Percentiles rank a stretch among this genome's conserved stretches.
phyloP scores from a whole-genome alignment of 1,140 invertebrate genomes.

The Euwallacea similis region DNA sequence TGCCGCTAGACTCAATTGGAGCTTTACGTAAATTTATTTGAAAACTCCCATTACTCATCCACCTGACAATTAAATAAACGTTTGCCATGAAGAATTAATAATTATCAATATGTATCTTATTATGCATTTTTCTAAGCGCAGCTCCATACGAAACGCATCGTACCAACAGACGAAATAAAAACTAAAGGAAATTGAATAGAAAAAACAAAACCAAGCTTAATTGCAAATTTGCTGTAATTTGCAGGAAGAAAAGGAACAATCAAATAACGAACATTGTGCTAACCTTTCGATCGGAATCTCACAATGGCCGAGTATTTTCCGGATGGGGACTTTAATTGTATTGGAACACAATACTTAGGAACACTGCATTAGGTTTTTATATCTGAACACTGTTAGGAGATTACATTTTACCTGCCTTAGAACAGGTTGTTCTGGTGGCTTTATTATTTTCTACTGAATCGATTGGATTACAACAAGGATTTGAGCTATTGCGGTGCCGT shows the following conservation, averaged over 20 bases:
- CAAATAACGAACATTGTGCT: conserved; percentile 15
- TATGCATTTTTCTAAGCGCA: too few species aligned
- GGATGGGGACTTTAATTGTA: conserved; percentile 12
- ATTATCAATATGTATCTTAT: too few species aligned
- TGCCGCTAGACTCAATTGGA: too few species aligned
- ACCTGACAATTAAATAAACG: too few species aligned
- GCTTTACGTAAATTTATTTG: too few species aligned
- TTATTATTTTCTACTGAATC: background rate
- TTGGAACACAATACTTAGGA: conserved; percentile 19
- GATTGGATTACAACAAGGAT: too few species aligned
- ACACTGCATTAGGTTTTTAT: conserved; percentile 16
- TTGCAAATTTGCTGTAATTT: conserved; percentile 14
- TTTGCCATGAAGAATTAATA: too few species aligned
- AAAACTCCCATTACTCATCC: too few species aligned
- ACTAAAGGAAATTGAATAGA: background rate
- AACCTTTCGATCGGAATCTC: conserved; percentile 16
- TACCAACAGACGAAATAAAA: background rate
- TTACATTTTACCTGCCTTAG: conserved; percentile 4
- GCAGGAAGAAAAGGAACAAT: conserved; percentile 6
- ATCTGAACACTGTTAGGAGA: conserved; percentile 6
- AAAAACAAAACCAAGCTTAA: background rate
- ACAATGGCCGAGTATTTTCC: conserved; percentile 15
- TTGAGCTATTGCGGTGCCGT: too few species aligned
- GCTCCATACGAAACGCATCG: too few species aligned
- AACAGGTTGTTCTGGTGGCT: background rate